Evolutionary conservation across 2,888 invertebrate genomes (phyloP).

Genomic region (Bombyx huttoni): DNA sequence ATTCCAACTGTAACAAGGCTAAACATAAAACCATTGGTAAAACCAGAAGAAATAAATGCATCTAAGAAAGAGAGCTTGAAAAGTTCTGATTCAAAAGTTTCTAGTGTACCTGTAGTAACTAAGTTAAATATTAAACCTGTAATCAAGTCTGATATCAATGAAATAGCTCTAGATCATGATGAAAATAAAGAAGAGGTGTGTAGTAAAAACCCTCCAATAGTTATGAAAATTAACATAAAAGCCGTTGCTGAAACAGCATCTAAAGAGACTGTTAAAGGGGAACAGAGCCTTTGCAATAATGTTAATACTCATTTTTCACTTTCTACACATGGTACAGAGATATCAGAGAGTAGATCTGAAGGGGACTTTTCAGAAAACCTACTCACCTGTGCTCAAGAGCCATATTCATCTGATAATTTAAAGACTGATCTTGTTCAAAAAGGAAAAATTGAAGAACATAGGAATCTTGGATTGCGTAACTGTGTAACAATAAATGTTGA

Average conservation of each 20-base stretch:
- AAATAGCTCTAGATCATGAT: slow-evolving; percentile 23
- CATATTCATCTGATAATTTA: neutral
- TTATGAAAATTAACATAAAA: slow-evolving; percentile 65
- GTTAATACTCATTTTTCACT: neutral
- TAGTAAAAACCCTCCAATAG: slow-evolving; percentile 39
- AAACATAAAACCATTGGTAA: slow-evolving; percentile 54
- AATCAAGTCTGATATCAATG: slow-evolving; percentile 49
- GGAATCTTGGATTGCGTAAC: neutral
- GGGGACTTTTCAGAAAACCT: neutral
- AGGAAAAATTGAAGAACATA: neutral
- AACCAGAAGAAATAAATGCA: slow-evolving; percentile 41
- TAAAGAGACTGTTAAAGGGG: slow-evolving; percentile 19
- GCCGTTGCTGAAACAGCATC: slow-evolving; percentile 33
- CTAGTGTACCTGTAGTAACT: slow-evolving; percentile 43
- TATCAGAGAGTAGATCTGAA: neutral
- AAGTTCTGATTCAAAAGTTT: slow-evolving; percentile 21
- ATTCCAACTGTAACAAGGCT: slow-evolving; percentile 56
- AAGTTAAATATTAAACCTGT: slow-evolving; percentile 67
- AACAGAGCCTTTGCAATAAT: neutral
- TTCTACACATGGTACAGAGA: neutral
- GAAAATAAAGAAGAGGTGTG: slow-evolving; percentile 25
- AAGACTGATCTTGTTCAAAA: neutral
- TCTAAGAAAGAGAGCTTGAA: slow-evolving; percentile 48
- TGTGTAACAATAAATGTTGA: neutral
- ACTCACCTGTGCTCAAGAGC: neutral